These are phyloP conservation scores for Phacellophora camtschatica DNA, from an alignment of 30 jellyfish, hydroid and myxozoan species.

Conservation along the genomic window DNA sequence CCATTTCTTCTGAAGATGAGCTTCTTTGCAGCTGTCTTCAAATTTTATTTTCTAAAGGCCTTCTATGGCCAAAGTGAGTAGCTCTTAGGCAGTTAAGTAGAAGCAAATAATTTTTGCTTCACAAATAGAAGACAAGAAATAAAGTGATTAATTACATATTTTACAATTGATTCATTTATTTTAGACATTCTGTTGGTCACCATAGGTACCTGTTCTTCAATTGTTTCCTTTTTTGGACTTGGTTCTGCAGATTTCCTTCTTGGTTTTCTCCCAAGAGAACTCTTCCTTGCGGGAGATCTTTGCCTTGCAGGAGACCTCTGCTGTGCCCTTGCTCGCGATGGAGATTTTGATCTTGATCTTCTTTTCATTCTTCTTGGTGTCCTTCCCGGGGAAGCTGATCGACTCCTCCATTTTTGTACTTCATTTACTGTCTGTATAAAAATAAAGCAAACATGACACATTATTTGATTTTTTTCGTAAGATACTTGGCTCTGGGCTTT, in stretches of 20 bases:
- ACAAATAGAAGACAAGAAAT: no score
- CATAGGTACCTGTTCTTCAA: conserved; percentile 2
- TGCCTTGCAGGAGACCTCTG: conserved; percentile 48
- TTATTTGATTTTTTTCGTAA: no score
- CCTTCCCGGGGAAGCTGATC: conserved; percentile 67
- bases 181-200: not conserved
- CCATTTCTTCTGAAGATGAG: no score
- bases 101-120: no score
- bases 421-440: conserved; percentile 1
- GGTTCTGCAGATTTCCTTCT: not conserved
- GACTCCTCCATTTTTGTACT: conserved; percentile 49
- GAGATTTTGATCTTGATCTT: conserved; percentile 61
- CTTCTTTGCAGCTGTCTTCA: no score
- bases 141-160: no score
- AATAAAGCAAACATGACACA: not conserved
- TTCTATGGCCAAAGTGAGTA: no score
- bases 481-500: no score
- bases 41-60: no score
- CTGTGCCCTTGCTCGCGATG: conserved; percentile 40
- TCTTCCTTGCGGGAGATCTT: conserved; percentile 19
- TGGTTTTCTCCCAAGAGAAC: not conserved
- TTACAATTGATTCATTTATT: no score
- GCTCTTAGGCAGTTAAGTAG: no score
- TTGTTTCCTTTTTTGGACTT: conserved; percentile 5
- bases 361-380: conserved; percentile 41